These are phyloP conservation scores for Drosophila neocordata DNA, from an alignment of 1,140 invertebrate genomes.

Conservation along the genomic window DNA sequence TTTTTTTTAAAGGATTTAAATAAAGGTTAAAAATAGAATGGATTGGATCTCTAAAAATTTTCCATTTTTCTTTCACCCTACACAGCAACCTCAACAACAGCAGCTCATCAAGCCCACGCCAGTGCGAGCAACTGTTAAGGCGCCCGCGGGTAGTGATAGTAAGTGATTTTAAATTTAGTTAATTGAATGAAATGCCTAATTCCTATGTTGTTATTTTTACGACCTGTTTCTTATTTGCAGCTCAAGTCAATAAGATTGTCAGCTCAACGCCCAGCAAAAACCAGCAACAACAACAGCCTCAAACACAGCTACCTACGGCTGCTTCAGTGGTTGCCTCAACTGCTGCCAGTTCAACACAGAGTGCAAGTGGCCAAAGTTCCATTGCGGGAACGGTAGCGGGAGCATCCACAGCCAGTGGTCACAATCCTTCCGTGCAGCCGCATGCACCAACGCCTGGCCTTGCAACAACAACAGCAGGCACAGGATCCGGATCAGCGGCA, in stretches of 20 bases:
- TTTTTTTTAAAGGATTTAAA: neutral
- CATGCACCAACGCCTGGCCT: slow-evolving; percentile 71
- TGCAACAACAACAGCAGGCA: slow-evolving; percentile 21
- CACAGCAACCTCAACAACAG: slow-evolving; percentile 28
- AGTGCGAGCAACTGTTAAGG: slow-evolving; percentile 87
- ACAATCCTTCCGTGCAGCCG: slow-evolving; percentile 72
- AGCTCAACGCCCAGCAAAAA: slow-evolving; percentile 83
- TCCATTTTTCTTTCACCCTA: slow-evolving; percentile 11
- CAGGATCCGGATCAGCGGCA: slow-evolving; percentile 30
- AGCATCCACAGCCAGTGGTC: slow-evolving; percentile 47
- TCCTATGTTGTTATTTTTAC: neutral
- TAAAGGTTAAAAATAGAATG: neutral
- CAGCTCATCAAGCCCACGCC: slow-evolving; percentile 89
- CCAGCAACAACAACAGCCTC: slow-evolving; percentile 71
- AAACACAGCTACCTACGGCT: slow-evolving; percentile 47
- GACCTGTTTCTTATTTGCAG: slow-evolving; percentile 21
- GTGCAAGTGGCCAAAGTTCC: slow-evolving; percentile 42
- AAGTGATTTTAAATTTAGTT: slow-evolving; percentile 21
- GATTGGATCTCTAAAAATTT: slow-evolving; percentile 9
- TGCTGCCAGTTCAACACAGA: slow-evolving; percentile 43
- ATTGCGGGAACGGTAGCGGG: slow-evolving; percentile 38
- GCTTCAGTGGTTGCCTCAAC: slow-evolving; percentile 57
- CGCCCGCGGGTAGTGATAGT: slow-evolving; percentile 82
- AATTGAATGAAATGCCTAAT: no score
- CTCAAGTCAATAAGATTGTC: slow-evolving; percentile 77